Evolutionary conservation across 2,797 vertebrate species (phyloP), one percentile per base, ranked within the genome.

Genomic region (Holocentrus rufus): DNA sequence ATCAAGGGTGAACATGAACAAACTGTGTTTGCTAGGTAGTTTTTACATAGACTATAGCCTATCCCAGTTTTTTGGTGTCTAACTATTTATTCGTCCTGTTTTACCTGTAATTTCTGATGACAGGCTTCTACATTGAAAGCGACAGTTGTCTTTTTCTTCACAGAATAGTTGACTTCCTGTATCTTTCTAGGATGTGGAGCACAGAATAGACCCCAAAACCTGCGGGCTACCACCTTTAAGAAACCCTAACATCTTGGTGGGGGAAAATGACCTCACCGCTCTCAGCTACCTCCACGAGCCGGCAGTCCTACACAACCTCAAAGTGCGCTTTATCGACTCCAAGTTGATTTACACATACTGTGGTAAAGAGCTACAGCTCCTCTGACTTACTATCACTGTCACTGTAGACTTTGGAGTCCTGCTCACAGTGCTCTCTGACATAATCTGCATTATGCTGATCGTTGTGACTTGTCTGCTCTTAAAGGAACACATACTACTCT

Each of bases 301-400:
- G 0, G 97, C 98, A 0, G 95, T 99, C 67, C 93, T 99, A 1
- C 97, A 99, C 89, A 99, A 99, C 92, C 95, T 99, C 66, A 95
- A 93, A 93, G 95, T 99, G 53, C 96, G 98, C 79, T 99, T 99
- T 69, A 93, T 96, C 2, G 97, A 99, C 90, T 98, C 97, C 22
- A 99, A 95, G 80, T 90, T 96, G 54, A 99, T 99, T 91, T 99
- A 99, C 86, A 99, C 98, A 0, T 99, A 99, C 69, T 99, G 98
- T 72, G 98, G 98, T 98, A 95, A 96, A 93, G 89, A 74, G 31
- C 65, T 46, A 66, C 81, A 62, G 78, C 79, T 73, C 60, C 74
- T 75, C 66, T 82, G 63, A 88, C 82, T 91, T 57, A 71, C 59
- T 90, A 85, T 89, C 90, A 59, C 69, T 53, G 77, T 83, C 81